These are phyloP conservation scores for Sardinella longiceps DNA, from an alignment of 2,797 vertebrate species.

Conservation along the genomic window DNA sequence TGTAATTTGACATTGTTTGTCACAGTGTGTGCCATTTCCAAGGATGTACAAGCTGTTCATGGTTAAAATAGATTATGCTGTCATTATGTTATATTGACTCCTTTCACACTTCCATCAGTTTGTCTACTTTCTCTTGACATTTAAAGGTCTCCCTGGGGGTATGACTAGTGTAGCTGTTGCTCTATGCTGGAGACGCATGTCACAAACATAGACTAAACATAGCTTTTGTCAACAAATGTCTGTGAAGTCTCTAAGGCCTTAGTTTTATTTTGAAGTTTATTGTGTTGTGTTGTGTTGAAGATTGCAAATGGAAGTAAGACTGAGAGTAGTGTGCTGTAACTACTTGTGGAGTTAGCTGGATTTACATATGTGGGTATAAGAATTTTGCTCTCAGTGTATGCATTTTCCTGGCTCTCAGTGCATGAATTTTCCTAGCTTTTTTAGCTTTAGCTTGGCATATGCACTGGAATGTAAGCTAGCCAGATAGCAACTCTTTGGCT, in stretches of 20 bases:
- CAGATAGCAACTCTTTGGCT: too few relatives aligned
- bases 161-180: neutral
- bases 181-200: neutral
- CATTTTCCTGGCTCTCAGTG: too few relatives aligned
- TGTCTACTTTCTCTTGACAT: slow-evolving; percentile 4
- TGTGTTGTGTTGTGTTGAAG: too few relatives aligned
- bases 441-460: too few relatives aligned
- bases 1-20: neutral
- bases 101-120: neutral
- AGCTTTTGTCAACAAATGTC: slow-evolving; percentile 16
- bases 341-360: too few relatives aligned
- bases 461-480: too few relatives aligned
- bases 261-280: neutral
- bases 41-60: slow-evolving; percentile 8
- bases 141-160: neutral
- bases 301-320: too few relatives aligned
- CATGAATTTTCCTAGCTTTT: too few relatives aligned
- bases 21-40: neutral
- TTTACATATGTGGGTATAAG: too few relatives aligned
- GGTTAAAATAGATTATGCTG: slow-evolving; percentile 1
- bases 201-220: neutral
- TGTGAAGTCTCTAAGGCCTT: neutral
- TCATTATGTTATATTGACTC: slow-evolving; percentile 9
- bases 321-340: too few relatives aligned
- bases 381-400: too few relatives aligned